These are phyloP conservation scores for Peromyscus leucopus DNA, from an alignment of 2,113 vertebrate species.

Conservation along the genomic window DNA sequence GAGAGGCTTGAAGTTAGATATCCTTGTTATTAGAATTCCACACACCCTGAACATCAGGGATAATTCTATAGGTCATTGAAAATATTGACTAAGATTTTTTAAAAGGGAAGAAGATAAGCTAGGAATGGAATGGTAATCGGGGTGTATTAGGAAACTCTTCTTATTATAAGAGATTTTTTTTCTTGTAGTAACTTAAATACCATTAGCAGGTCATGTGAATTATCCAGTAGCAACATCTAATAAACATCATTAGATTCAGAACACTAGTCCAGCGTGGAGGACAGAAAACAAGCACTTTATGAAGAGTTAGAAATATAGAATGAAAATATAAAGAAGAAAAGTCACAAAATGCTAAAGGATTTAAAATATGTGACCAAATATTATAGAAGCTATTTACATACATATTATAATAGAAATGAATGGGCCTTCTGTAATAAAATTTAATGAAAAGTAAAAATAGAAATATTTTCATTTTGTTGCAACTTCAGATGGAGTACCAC, in stretches of 20 bases:
- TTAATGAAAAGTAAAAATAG: constrained; percentile 37
- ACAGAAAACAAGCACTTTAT: background rate
- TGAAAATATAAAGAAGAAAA: constrained; percentile 17
- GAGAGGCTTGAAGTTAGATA: too few relatives aligned
- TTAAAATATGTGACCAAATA: constrained; percentile 4
- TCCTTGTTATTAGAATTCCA: too few relatives aligned
- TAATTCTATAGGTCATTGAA: too few relatives aligned
- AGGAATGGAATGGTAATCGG: too few relatives aligned
- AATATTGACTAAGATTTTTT: too few relatives aligned
- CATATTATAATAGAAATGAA: constrained; percentile 27
- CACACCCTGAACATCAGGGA: too few relatives aligned
- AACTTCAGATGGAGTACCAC: background rate
- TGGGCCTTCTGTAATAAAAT: background rate
- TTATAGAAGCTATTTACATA: constrained; percentile 46
- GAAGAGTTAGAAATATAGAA: background rate
- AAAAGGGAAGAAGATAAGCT: too few relatives aligned
- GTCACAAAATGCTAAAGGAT: constrained; percentile 6
- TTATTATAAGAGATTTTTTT: too few relatives aligned
- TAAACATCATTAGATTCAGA: background rate
- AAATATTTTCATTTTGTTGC: background rate
- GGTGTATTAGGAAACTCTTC: too few relatives aligned
- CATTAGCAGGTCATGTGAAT: background rate
- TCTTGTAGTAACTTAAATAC: too few relatives aligned
- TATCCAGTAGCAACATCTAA: background rate
- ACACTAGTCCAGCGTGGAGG: background rate